Conservation (phyloP, 2,888 invertebrate genomes). For the Cryptophagus acutangulus region DNA sequence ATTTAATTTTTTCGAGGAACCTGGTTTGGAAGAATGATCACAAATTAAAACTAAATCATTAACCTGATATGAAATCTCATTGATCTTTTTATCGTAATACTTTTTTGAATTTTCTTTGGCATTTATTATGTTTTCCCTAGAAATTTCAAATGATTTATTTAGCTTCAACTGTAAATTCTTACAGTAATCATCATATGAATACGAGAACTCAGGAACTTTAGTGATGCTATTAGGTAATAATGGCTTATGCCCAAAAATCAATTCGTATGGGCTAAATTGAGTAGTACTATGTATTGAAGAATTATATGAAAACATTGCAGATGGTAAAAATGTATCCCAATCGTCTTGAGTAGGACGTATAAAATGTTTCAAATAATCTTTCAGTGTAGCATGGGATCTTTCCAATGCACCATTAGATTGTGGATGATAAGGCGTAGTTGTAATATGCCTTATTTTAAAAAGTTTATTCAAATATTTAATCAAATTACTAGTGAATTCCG, state of each 20-base stretch:
- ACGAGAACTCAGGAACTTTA: slow-evolving; percentile 16
- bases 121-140: slow-evolving; percentile 24
- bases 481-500: slow-evolving; percentile 37
- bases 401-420: slow-evolving; percentile 37
- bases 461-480: slow-evolving; percentile 34
- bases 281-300: slow-evolving; percentile 33
- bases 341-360: slow-evolving; percentile 29
- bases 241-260: slow-evolving; percentile 38
- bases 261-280: slow-evolving; percentile 36
- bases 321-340: slow-evolving; percentile 34
- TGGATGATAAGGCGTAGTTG: slow-evolving; percentile 34
- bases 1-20: slow-evolving; percentile 15
- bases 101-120: slow-evolving; percentile 32
- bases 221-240: slow-evolving; percentile 29
- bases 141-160: slow-evolving; percentile 21
- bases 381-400: slow-evolving; percentile 34
- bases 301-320: slow-evolving; percentile 36
- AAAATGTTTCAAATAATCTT: slow-evolving; percentile 34
- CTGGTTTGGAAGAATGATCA: slow-evolving; percentile 10
- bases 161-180: slow-evolving; percentile 26
- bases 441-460: slow-evolving; percentile 35
- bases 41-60: slow-evolving; percentile 11
- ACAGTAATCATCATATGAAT: slow-evolving; percentile 27
- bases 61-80: slow-evolving; percentile 14
- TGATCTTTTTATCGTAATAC: slow-evolving; percentile 20